phyloP scores from a whole-genome alignment of 2,888 invertebrate genomes.

The Luperina testacea region DNA sequence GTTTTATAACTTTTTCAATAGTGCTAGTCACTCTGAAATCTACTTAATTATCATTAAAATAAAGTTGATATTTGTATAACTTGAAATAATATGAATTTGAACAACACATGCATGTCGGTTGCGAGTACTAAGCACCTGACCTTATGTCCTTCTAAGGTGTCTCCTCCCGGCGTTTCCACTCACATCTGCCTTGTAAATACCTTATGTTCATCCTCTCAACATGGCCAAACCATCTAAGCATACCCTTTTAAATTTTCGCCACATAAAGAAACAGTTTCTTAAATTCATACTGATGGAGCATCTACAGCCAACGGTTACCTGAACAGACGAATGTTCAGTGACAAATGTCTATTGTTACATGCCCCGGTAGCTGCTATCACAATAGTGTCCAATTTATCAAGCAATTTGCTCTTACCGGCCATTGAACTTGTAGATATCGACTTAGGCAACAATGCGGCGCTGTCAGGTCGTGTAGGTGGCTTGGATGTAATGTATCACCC shows the following conservation, averaged over 20 bases:
- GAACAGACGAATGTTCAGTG: slow-evolving; percentile 16
- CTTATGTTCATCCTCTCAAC: neutral
- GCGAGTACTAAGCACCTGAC: neutral
- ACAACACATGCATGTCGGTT: neutral
- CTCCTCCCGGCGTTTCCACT: neutral
- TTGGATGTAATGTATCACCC: neutral
- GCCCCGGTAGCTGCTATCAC: slow-evolving; percentile 37
- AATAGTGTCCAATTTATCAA: slow-evolving; percentile 61
- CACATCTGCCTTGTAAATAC: neutral
- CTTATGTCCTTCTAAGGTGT: neutral
- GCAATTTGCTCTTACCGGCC: slow-evolving; percentile 52
- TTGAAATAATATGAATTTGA: too few relatives aligned
- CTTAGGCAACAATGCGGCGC: slow-evolving; percentile 15
- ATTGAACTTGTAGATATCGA: slow-evolving; percentile 46
- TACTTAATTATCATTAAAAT: too few relatives aligned
- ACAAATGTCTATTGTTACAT: slow-evolving; percentile 41
- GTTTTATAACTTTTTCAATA: too few relatives aligned
- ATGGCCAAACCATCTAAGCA: neutral
- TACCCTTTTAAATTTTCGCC: neutral
- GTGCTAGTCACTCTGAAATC: too few relatives aligned
- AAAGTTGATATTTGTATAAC: too few relatives aligned
- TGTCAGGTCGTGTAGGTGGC: neutral
- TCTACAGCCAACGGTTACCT: slow-evolving; percentile 17
- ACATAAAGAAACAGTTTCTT: slow-evolving; percentile 1
- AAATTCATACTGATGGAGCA: neutral